Percentiles rank a stretch among this genome's conserved stretches.
Conservation (phyloP, 2,113 vertebrate genomes). For the Brachyhypopomus occidentalis region DNA sequence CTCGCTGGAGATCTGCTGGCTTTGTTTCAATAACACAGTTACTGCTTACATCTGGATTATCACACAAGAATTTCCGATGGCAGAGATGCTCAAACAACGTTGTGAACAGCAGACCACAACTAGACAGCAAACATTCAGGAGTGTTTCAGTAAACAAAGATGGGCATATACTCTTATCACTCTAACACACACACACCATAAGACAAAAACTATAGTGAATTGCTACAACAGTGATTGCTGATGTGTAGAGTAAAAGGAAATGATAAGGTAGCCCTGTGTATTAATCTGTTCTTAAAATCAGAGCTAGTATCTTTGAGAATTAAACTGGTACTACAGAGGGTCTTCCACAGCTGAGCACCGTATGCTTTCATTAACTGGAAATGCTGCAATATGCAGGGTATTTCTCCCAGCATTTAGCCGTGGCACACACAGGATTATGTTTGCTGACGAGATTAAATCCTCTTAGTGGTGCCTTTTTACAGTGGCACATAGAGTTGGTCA, state of each 20-base stretch:
- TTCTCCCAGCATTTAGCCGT: constrained; percentile 10
- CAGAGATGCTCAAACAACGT: not conserved
- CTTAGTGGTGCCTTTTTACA: constrained; percentile 71
- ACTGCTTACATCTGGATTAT: constrained; percentile 27
- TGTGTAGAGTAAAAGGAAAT: not conserved
- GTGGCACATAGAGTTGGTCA: constrained; percentile 68
- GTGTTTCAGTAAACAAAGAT: not conserved
- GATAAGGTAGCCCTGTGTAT: not conserved
- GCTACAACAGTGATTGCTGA: not conserved
- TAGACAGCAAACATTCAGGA: not conserved
- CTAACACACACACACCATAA: not conserved
- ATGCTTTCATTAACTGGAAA: constrained; percentile 3
- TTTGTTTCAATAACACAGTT: constrained; percentile 14
- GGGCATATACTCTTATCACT: not conserved
- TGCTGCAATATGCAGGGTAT: not conserved
- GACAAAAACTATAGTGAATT: not conserved
- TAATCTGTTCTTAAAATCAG: not conserved
- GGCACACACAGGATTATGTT: constrained; percentile 59
- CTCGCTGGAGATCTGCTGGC: not conserved
- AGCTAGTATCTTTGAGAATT: not conserved
- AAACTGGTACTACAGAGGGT: not conserved
- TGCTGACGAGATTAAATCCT: constrained; percentile 70
- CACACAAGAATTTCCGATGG: not conserved
- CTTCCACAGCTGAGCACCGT: constrained; percentile 1
- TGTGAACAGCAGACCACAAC: not conserved